These are phyloP conservation scores for Tachysurus fulvidraco DNA, from an alignment of 2,113 vertebrate species.

Conservation along the genomic window DNA sequence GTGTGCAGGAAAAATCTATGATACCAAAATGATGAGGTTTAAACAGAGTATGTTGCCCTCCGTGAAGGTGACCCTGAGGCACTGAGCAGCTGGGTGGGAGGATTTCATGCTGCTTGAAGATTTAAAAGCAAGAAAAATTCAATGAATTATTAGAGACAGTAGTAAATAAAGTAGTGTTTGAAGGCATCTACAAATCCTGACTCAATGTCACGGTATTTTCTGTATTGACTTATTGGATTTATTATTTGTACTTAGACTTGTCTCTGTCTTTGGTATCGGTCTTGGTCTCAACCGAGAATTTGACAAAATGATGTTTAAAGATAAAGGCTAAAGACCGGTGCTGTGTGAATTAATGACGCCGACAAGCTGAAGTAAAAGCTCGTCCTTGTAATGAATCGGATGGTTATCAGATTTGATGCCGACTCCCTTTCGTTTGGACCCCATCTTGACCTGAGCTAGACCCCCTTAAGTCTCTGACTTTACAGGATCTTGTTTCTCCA, in stretches of 20 bases:
- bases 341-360: not conserved
- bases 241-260: not conserved
- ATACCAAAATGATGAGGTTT: not conserved
- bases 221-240: not conserved
- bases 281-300: not conserved
- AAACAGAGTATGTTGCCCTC: not conserved
- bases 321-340: too few species aligned
- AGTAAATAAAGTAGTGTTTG: not conserved
- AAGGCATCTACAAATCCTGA: not conserved
- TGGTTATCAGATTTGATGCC: not conserved
- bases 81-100: conserved; percentile 28
- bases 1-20: not conserved
- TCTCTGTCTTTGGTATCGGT: too few species aligned
- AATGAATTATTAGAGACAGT: conserved; percentile 8
- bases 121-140: conserved; percentile 20
- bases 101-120: conserved; percentile 9
- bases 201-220: not conserved
- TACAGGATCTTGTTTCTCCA: not conserved
- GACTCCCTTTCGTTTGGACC: not conserved
- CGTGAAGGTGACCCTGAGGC: conserved; percentile 21
- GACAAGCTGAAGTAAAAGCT: not conserved
- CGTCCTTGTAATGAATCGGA: not conserved
- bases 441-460: not conserved
- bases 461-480: not conserved
- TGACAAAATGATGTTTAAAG: not conserved